Base-by-base conservation (phyloP, 2,888 invertebrate species). In the Sthenelais limicola region DNA sequence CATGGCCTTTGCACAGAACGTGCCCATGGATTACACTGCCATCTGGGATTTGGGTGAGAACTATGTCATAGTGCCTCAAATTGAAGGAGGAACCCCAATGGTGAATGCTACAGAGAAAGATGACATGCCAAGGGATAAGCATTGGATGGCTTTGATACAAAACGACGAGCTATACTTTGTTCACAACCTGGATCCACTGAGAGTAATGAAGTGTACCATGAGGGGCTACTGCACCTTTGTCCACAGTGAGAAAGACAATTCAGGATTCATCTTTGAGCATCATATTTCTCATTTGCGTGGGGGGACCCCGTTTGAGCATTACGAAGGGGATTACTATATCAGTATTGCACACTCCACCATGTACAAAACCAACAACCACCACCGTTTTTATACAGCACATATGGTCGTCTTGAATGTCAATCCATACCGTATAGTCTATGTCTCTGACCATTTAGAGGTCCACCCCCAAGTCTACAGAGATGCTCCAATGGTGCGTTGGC, bases 51-150 rank as follows among this genome's bases (percentile, higher is more conserved):
- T 74, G 26, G 72, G 75, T 1, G 68, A 77, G 58, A 79, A 76
- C 56, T 21, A 72, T n/a, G 74, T 78, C 15, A 74, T 80, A 32
- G 77, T 80, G 12, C 80, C 80, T 9, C 52, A 74, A 43, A 80
- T 80, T 24, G 54, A 71, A 33, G 80, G 80, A 21, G 80, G 80
- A 3, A 69, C 75, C 3, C 80, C 80, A 15, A 80, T 80, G 79
- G 54, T 76, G n/a, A 77, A 79, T 49, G 77, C 79, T 30, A 74
- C 78, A 1, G 73, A 74, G 67, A 76, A 75, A 26, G 71, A 78
- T 52, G 80, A 79, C 51, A 80, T 80, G 76, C 77, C 78, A 24
- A 26, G 80, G n/a, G 80, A 80, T 74, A 80, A 80, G 58, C 80
- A 80, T 73, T 80, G 80, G 80, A 77, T 77, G 76, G 75, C 79